These are phyloP conservation scores for Cheilosia pagana DNA, from an alignment of 2,888 invertebrate species.

Conservation along the genomic window DNA sequence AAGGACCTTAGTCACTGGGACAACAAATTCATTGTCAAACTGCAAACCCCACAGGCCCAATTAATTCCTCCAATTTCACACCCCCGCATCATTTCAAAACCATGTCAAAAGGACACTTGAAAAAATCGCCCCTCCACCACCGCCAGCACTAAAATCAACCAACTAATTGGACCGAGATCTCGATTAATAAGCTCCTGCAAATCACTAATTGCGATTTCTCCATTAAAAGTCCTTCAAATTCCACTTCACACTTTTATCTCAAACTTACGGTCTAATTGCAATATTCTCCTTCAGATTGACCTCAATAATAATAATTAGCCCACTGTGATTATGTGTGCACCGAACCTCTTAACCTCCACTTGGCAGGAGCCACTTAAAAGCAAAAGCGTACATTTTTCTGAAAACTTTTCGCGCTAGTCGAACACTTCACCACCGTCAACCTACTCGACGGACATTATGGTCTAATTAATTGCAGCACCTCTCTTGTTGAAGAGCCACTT, in stretches of 20 bases:
- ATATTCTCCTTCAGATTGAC: constrained; percentile 26
- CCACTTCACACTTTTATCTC: constrained; percentile 9
- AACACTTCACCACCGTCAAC: not conserved
- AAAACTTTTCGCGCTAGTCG: constrained; percentile 14
- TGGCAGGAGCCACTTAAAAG: not conserved
- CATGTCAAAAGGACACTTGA: too few species aligned
- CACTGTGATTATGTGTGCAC: not conserved
- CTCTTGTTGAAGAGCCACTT: constrained; percentile 3
- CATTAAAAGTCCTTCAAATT: constrained; percentile 23
- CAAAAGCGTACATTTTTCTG: constrained; percentile 13
- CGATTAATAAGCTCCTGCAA: constrained; percentile 35
- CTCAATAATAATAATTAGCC: constrained; percentile 42
- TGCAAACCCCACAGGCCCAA: too few species aligned
- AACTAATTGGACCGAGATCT: constrained; percentile 38
- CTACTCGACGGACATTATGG: not conserved
- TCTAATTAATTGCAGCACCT: constrained; percentile 43
- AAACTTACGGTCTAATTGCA: constrained; percentile 35
- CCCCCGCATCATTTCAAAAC: too few species aligned
- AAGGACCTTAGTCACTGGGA: too few species aligned
- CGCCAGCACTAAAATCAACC: not conserved
- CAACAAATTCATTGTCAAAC: too few species aligned
- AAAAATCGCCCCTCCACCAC: too few species aligned
- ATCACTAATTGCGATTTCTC: constrained; percentile 45
- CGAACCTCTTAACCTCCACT: constrained; percentile 5
- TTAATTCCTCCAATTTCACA: too few species aligned